A percentile compares a stretch with the other conserved stretches of the same genome.
Conservation (phyloP, 2,888 invertebrate species). For the Yponomeuta malinellus region DNA sequence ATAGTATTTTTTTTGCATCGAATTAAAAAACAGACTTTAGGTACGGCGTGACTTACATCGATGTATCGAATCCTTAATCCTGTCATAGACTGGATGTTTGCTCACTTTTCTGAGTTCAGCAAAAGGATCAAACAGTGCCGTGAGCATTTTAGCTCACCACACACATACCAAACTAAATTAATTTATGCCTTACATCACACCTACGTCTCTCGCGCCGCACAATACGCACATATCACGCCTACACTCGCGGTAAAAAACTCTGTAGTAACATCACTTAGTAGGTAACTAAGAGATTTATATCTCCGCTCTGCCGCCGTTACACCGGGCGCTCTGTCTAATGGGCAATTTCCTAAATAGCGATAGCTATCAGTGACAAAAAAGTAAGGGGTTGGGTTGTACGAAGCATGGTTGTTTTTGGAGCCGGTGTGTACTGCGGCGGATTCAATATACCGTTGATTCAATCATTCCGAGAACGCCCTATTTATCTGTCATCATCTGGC, state of each 20-base stretch:
- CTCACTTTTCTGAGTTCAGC: neutral
- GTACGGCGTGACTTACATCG: too few species aligned
- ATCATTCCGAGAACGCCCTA: too few species aligned
- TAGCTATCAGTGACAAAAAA: constrained; percentile 7
- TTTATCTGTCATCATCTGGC: too few species aligned
- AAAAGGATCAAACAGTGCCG: too few species aligned
- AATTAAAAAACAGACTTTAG: too few species aligned
- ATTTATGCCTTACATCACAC: neutral
- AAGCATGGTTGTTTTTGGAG: too few species aligned
- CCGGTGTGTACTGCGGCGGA: too few species aligned
- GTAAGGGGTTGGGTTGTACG: neutral
- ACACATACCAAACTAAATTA: neutral
- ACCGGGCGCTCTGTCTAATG: constrained; percentile 9
- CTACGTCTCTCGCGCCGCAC: neutral
- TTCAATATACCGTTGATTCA: too few species aligned
- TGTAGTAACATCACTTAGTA: neutral
- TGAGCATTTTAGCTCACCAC: neutral
- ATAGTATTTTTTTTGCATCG: too few species aligned
- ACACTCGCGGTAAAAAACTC: neutral
- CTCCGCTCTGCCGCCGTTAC: neutral
- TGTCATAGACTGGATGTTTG: neutral
- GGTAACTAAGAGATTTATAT: neutral
- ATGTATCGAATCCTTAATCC: too few species aligned
- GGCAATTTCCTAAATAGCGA: constrained; percentile 13
- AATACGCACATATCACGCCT: neutral